Conservation (phyloP, 2,113 vertebrate genomes). For the Toxostoma redivivum region DNA sequence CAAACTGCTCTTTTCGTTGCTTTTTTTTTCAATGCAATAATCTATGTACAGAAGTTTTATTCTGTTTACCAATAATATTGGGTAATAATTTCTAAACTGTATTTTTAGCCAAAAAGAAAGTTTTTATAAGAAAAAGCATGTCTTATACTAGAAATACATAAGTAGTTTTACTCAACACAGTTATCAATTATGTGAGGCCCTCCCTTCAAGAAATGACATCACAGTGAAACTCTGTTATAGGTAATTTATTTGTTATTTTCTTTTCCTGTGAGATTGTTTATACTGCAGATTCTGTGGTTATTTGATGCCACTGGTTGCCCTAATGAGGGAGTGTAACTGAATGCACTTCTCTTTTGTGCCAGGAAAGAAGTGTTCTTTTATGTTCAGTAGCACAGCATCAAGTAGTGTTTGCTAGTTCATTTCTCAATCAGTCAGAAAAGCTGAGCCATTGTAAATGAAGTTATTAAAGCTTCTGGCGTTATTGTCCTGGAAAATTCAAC, state of each 20-base stretch:
- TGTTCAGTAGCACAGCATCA: background rate
- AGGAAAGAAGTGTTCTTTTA: background rate
- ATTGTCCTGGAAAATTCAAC: background rate
- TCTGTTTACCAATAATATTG: background rate
- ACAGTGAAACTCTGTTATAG: background rate
- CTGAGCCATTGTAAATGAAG: background rate
- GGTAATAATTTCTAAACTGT: background rate
- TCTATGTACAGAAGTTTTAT: background rate
- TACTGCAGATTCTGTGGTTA: background rate
- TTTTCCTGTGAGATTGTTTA: background rate
- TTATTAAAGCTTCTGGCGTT: background rate
- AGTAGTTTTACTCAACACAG: background rate
- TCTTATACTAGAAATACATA: background rate
- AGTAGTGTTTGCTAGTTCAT: background rate
- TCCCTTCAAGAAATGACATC: background rate
- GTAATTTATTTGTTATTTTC: background rate
- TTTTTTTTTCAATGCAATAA: background rate
- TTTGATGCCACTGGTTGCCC: background rate
- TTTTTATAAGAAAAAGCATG: background rate
- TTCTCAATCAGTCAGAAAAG: background rate
- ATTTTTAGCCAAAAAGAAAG: background rate
- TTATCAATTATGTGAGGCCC: background rate
- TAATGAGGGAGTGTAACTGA: background rate
- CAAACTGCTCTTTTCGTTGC: background rate
- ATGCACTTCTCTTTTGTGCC: background rate